These are phyloP conservation scores for Condylura cristata DNA, from an alignment of 2,113 vertebrate species.

Conservation along the genomic window DNA sequence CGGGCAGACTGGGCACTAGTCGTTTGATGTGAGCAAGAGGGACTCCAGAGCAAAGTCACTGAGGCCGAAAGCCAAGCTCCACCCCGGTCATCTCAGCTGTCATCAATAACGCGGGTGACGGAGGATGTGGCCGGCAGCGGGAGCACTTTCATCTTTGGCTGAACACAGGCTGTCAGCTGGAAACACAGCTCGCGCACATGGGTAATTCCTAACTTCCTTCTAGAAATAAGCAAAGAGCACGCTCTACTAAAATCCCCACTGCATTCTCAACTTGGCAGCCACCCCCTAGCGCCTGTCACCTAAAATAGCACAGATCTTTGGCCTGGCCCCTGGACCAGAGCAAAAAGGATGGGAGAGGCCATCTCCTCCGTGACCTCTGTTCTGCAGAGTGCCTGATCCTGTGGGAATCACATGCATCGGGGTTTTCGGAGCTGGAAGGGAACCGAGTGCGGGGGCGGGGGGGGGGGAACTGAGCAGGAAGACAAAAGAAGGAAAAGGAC, in stretches of 20 bases:
- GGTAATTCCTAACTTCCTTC: slow-evolving; percentile 76
- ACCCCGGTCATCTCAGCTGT: neutral
- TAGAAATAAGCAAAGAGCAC: slow-evolving; percentile 69
- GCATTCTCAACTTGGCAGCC: slow-evolving; percentile 29
- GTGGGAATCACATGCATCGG: slow-evolving; percentile 66
- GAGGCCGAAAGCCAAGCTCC: slow-evolving; percentile 3
- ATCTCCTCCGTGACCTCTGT: slow-evolving; percentile 58
- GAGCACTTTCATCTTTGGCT: slow-evolving; percentile 38
- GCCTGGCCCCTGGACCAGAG: slow-evolving; percentile 52
- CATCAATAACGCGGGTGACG: neutral
- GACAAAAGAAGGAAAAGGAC: slow-evolving; percentile 24
- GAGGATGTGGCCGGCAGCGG: slow-evolving; percentile 60
- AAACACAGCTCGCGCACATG: slow-evolving; percentile 51
- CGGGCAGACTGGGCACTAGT: neutral
- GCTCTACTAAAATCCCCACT: slow-evolving; percentile 50
- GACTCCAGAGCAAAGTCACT: neutral
- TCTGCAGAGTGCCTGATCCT: neutral
- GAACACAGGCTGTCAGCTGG: slow-evolving; percentile 65
- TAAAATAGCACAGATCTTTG: slow-evolving; percentile 71
- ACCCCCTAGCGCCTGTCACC: slow-evolving; percentile 49
- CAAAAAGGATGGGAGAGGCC: slow-evolving; percentile 69
- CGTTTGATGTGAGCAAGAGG: slow-evolving; percentile 37
- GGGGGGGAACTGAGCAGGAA: neutral
- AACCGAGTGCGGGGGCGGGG: neutral
- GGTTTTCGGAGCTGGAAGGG: neutral